These are phyloP conservation scores for Phyllotreta cruciferae DNA, from an alignment of 2,888 invertebrate species.

Conservation along the genomic window DNA sequence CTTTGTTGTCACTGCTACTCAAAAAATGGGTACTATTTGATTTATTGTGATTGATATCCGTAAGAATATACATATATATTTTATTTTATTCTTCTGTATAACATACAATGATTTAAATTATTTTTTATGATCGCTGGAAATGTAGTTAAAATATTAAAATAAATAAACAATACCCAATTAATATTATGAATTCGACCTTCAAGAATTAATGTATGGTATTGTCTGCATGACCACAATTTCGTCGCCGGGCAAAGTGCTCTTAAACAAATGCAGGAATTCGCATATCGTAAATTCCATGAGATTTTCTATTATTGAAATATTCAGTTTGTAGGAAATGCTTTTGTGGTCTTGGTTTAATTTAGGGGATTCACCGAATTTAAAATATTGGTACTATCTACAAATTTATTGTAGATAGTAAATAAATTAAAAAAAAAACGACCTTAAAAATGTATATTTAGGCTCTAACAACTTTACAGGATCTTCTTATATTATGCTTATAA, in stretches of 20 bases:
- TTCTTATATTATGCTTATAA: no score
- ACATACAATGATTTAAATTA: slow-evolving; percentile 20
- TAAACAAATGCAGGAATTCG: no score
- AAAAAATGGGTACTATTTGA: background rate
- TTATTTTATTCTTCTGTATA: background rate
- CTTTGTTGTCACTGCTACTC: background rate
- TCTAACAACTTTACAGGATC: no score
- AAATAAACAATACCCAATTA: slow-evolving; percentile 32
- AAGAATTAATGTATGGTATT: slow-evolving; percentile 22
- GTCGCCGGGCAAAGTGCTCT: slow-evolving; percentile 9
- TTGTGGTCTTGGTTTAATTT: no score
- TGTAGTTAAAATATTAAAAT: slow-evolving; percentile 28
- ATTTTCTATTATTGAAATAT: slow-evolving; percentile 6
- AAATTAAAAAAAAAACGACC: no score
- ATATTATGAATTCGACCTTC: slow-evolving; percentile 29
- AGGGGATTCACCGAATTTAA: no score
- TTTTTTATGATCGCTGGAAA: slow-evolving; percentile 21
- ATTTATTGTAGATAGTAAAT: no score
- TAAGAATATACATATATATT: background rate
- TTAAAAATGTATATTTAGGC: no score
- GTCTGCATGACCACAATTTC: slow-evolving; percentile 24
- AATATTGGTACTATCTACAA: no score
- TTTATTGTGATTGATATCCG: no score
- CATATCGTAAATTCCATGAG: no score
- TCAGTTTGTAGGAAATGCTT: no score